A percentile compares a stretch with the other conserved stretches of the same genome.
Evolutionary conservation across 2,113 vertebrate genomes (phyloP).

Genomic region (Suncus etruscus): DNA sequence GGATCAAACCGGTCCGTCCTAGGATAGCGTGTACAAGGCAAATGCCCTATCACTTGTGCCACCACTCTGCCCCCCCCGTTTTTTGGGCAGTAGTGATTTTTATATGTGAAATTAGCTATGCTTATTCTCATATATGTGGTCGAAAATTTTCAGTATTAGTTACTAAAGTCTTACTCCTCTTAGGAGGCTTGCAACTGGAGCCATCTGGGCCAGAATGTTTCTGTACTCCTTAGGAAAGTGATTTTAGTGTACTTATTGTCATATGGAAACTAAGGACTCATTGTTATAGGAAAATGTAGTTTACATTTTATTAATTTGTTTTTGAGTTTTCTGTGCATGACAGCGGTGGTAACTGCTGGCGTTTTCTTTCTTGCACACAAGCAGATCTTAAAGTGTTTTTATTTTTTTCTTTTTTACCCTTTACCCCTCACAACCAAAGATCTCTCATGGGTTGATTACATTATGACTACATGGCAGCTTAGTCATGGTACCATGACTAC

Average conservation of each 20-base stretch:
- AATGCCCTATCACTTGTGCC: too few species aligned
- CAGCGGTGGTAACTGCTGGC: not conserved
- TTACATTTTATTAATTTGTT: constrained; percentile 50
- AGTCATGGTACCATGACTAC: not conserved
- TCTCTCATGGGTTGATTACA: not conserved
- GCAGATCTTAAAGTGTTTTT: not conserved
- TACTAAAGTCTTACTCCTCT: not conserved
- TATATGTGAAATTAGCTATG: not conserved
- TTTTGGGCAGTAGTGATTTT: not conserved
- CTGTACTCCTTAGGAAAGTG: not conserved
- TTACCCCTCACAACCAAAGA: not conserved
- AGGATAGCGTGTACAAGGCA: too few species aligned
- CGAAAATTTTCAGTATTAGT: not conserved
- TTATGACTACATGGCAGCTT: constrained; percentile 2
- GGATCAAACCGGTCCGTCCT: too few species aligned
- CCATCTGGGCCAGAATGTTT: not conserved
- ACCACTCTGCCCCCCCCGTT: too few species aligned
- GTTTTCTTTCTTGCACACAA: constrained; percentile 1
- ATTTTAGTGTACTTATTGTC: constrained; percentile 33
- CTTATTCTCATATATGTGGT: constrained; percentile 33
- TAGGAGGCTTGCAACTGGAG: not conserved
- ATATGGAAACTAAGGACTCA: not conserved
- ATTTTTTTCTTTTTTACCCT: not conserved
- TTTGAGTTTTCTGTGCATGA: constrained; percentile 18
- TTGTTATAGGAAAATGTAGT: constrained; percentile 19